Conservation (phyloP, 1,140 invertebrate genomes). For the Thaumetopoea pityocampa region DNA sequence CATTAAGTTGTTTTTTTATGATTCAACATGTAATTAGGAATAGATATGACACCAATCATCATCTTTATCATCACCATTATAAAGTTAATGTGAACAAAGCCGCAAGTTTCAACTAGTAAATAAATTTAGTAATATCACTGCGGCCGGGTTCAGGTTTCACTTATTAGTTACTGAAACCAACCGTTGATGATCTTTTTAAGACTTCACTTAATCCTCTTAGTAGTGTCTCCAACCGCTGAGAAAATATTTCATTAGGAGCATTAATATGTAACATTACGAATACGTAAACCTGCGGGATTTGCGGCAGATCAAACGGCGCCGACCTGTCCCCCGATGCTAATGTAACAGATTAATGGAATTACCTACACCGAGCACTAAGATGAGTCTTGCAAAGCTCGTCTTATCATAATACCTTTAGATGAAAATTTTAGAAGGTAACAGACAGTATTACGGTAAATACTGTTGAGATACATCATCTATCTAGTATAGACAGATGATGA, state of each 20-base stretch:
- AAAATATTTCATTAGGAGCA: constrained; percentile 36
- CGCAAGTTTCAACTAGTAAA: too few relatives aligned
- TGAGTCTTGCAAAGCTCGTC: constrained; percentile 27
- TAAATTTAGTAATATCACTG: too few relatives aligned
- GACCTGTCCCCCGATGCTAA: constrained; percentile 48
- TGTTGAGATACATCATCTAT: too few relatives aligned
- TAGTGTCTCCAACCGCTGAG: constrained; percentile 20
- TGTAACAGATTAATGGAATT: constrained; percentile 55
- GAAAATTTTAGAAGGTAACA: too few relatives aligned
- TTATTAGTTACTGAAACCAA: constrained; percentile 1
- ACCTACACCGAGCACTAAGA: constrained; percentile 25
- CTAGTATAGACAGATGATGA: too few relatives aligned
- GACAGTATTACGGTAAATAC: too few relatives aligned
- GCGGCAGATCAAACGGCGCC: constrained; percentile 40
- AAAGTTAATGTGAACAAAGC: too few relatives aligned
- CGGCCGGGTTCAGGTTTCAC: too few relatives aligned
- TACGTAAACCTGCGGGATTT: constrained; percentile 31
- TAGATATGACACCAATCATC: too few relatives aligned
- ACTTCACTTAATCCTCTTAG: constrained; percentile 15
- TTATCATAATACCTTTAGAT: constrained; percentile 39
- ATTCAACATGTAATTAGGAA: too few relatives aligned
- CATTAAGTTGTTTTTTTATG: too few relatives aligned
- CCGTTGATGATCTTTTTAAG: constrained; percentile 12
- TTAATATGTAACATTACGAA: constrained; percentile 37
- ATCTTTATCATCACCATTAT: too few relatives aligned